Conservation (phyloP, 30 jellyfish, hydroid and myxozoan species). For the Aurelia coerulea region DNA sequence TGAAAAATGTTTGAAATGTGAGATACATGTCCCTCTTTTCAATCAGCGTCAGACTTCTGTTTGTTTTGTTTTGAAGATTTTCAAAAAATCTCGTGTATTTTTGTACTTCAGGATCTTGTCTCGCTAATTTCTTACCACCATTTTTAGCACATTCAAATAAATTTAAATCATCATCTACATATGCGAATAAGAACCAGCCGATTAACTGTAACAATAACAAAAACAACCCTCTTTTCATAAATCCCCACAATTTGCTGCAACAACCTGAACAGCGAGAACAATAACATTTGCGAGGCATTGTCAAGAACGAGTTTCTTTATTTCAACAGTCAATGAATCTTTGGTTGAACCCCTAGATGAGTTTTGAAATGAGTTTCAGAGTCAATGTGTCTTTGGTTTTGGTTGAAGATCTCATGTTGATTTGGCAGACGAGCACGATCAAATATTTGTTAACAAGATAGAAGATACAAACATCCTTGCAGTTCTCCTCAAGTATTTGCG, state of each 20-base stretch:
- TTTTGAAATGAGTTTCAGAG: too few species aligned
- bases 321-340: too few species aligned
- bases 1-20: neutral
- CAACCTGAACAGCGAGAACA: neutral
- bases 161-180: constrained; percentile 41
- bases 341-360: too few species aligned
- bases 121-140: constrained; percentile 6
- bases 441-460: too few species aligned
- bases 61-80: constrained; percentile 16
- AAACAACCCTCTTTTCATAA: neutral
- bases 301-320: too few species aligned
- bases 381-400: too few species aligned
- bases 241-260: neutral
- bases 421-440: too few species aligned
- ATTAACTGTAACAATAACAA: neutral
- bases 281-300: neutral
- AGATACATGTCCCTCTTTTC: constrained; percentile 13
- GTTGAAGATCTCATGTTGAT: too few species aligned
- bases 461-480: too few species aligned
- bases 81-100: neutral
- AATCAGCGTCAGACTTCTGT: neutral
- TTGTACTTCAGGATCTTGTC: neutral
- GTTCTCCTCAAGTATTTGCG: too few species aligned
- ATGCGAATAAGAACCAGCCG: constrained; percentile 58
- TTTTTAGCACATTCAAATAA: constrained; percentile 10